Evolutionary conservation across 2,888 invertebrate species (phyloP), one percentile per base, ranked within the genome.

Genomic region (Copidosoma aretas): DNA sequence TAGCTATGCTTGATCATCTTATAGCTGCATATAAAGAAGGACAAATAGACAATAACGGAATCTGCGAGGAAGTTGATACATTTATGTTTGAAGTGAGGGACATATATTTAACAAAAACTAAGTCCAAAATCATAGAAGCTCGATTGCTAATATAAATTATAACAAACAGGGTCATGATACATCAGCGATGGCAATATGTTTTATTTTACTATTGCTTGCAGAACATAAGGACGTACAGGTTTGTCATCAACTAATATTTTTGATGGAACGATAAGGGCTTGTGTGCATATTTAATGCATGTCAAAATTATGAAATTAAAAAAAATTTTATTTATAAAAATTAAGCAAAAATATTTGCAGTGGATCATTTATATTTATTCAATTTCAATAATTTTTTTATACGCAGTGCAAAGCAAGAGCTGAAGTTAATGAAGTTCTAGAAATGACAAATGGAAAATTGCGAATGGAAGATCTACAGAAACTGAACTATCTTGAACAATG

Each of bases 401-500:
- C 32, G 32, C 32, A 57, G 39, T 70, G 62, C 25, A 70, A 67
- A 49, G 76, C 75, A n/a, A 69, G 77, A 67, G 65, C 69, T 46
- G 77, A 77, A 71, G 57, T 78, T 51, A 83, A 81, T 2, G 82
- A 84, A 64, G 86, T 87, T 0, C 77, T 84, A 0, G 81, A 86
- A 67, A 88, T 89, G 79, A 83, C 86, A 21, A 77, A 82, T 21
- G 86, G 81, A 0, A 84, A 87, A 3, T 79, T 85, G 0, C 85
- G 87, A 5, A 86, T 87, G 53, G 89, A 90, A 75, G 22, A 22
- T 19, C 60, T 78, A 46, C 81, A 87, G 71, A 86, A 87, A 67
- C 88, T 91, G 89, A 86, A 86, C 67, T 91, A 91, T 76, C 84
- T 91, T 71, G 91, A 91, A 74, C 88, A 88, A 74, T 90, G 90